Percentiles rank a stretch among this genome's conserved stretches.
phyloP scores from a whole-genome alignment of 2,797 vertebrate genomes.

The Molossus alvarezi region DNA sequence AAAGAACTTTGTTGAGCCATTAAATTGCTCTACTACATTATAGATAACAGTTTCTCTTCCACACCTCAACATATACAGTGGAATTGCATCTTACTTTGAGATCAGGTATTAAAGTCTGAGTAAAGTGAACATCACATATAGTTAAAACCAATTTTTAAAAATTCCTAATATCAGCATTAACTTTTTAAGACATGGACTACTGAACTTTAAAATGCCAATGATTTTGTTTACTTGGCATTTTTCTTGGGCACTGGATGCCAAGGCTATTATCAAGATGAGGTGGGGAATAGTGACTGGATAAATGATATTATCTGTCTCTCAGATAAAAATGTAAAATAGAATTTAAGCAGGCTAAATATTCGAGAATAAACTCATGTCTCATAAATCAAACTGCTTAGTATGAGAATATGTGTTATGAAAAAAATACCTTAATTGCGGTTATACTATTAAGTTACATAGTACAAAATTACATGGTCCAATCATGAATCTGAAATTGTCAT shows the following conservation, averaged over 20 bases:
- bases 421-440: not conserved
- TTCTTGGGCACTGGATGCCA: not conserved
- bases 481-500: conserved; percentile 9
- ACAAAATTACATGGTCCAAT: not conserved
- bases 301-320: not conserved
- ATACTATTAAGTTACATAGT: not conserved
- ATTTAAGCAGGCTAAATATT: not conserved
- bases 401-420: not conserved
- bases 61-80: not conserved
- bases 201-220: conserved; percentile 6
- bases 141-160: conserved; percentile 13
- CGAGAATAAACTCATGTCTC: not conserved
- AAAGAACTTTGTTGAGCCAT: not conserved
- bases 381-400: conserved; percentile 40
- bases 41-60: not conserved
- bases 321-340: conserved; percentile 14
- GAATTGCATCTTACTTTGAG: not conserved
- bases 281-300: not conserved
- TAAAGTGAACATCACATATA: not conserved
- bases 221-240: not conserved
- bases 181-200: not conserved
- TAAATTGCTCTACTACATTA: not conserved
- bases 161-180: not conserved
- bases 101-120: not conserved
- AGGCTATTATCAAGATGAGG: not conserved